These are phyloP conservation scores for Amiota communis DNA, from an alignment of 2,888 invertebrate species.

Conservation along the genomic window DNA sequence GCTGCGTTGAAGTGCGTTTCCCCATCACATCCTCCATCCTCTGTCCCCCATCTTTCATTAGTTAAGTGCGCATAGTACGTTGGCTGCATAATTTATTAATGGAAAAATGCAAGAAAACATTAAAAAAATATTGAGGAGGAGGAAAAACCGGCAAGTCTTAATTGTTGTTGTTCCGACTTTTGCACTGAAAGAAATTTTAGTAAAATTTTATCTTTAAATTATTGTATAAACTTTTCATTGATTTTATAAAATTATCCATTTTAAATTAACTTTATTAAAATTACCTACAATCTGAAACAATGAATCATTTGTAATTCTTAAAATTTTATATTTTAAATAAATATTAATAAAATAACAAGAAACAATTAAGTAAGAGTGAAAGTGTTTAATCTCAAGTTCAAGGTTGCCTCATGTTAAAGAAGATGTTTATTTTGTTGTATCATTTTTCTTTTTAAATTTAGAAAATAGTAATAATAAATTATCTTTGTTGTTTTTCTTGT, in stretches of 20 bases:
- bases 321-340: background rate
- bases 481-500: too few species aligned
- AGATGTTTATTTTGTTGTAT: too few species aligned
- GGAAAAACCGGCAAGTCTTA: too few species aligned
- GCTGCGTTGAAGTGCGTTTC: background rate
- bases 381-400: constrained; percentile 14
- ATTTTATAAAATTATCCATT: too few species aligned
- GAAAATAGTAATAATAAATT: too few species aligned
- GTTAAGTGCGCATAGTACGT: background rate
- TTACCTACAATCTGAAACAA: too few species aligned
- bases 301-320: too few species aligned
- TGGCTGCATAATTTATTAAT: constrained; percentile 15
- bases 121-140: background rate
- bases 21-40: background rate
- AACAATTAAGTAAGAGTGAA: background rate
- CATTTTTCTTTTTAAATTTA: too few species aligned
- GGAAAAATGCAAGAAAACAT: background rate
- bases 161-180: too few species aligned
- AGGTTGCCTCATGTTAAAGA: background rate
- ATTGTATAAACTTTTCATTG: too few species aligned
- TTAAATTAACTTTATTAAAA: too few species aligned
- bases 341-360: constrained; percentile 4
- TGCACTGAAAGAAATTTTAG: background rate
- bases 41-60: background rate
- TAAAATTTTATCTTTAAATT: background rate